phyloP scores from a whole-genome alignment of 2,797 vertebrate species.

The Octomys mimax region DNA sequence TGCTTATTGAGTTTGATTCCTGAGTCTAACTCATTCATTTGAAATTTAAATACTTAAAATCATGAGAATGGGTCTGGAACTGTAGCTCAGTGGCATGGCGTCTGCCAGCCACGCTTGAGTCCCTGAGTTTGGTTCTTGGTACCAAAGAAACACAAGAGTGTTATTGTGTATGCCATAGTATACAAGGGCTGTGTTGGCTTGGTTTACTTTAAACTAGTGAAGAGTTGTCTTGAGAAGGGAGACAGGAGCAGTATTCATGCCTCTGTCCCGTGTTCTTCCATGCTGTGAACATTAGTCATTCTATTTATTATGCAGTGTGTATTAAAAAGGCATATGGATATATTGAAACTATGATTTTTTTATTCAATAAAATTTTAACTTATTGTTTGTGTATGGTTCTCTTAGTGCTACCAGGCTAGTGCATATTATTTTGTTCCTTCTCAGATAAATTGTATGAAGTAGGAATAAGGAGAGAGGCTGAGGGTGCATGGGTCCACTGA shows the following conservation, averaged over 20 bases:
- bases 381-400: neutral
- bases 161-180: neutral
- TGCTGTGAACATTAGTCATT: neutral
- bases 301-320: neutral
- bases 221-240: neutral
- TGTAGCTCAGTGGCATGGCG: too few relatives aligned
- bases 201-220: constrained; percentile 58
- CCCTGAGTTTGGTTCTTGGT: too few relatives aligned
- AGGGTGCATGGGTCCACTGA: neutral
- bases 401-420: neutral
- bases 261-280: constrained; percentile 2
- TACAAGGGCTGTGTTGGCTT: constrained; percentile 33
- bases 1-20: constrained; percentile 27
- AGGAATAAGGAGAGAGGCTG: neutral
- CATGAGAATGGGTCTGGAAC: too few relatives aligned
- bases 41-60: constrained; percentile 51
- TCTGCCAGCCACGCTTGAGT: too few relatives aligned
- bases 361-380: neutral
- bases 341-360: neutral
- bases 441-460: neutral
- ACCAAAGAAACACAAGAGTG: neutral
- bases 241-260: constrained; percentile 3
- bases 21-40: constrained; percentile 46
- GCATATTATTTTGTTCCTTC: neutral
- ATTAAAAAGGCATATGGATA: neutral